These are phyloP conservation scores for Heloderma charlesbogerti DNA, from an alignment of 2,113 vertebrate species.

Conservation along the genomic window DNA sequence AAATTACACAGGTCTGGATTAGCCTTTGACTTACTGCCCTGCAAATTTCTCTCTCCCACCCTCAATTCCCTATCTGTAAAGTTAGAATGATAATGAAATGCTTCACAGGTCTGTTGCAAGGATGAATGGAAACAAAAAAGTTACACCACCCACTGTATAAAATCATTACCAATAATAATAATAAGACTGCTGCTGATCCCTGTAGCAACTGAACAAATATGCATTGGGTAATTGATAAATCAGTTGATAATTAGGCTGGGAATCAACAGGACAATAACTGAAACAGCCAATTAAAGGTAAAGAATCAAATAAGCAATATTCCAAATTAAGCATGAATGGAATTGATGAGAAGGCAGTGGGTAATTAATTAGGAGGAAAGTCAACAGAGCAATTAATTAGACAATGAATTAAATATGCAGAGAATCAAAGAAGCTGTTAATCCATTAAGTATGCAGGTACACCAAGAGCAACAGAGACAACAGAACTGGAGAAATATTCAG, in stretches of 20 bases:
- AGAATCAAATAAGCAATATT: conserved; percentile 67
- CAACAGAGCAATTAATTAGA: conserved; percentile 71
- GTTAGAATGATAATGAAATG: too few relatives aligned
- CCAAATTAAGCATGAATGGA: conserved; percentile 64
- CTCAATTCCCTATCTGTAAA: neutral
- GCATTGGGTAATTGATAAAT: conserved; percentile 45
- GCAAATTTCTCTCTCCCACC: too few relatives aligned
- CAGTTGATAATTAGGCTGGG: conserved; percentile 55
- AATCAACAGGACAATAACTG: conserved; percentile 59
- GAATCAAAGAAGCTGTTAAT: conserved; percentile 65
- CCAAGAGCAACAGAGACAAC: conserved; percentile 55
- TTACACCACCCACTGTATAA: neutral
- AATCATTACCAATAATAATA: neutral
- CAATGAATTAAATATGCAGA: conserved; percentile 60
- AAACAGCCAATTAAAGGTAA: conserved; percentile 62
- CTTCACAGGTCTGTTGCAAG: neutral
- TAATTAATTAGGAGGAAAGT: conserved; percentile 69
- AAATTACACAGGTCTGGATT: neutral
- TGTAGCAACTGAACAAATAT: conserved; percentile 6
- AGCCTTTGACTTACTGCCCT: neutral
- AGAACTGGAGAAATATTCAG: conserved; percentile 34
- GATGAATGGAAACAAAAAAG: neutral
- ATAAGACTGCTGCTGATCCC: neutral
- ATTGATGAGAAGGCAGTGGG: conserved; percentile 63
- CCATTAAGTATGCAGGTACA: conserved; percentile 59